Conservation (phyloP, 2,113 vertebrate species). For the Myotis lucifugus region DNA sequence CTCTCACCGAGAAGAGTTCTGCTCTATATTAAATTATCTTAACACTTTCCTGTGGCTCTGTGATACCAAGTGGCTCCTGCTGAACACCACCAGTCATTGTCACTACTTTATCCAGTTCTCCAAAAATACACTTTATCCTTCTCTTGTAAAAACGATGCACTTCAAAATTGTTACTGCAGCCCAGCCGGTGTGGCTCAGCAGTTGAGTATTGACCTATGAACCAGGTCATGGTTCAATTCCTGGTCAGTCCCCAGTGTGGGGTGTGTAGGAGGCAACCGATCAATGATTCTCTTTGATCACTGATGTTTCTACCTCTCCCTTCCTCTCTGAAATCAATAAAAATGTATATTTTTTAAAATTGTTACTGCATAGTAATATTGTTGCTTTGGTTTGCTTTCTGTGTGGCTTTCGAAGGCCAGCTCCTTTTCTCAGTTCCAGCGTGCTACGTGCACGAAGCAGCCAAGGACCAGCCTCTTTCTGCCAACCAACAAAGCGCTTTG, state of each 20-base stretch:
- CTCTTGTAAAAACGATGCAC: not conserved
- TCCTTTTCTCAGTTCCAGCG: not conserved
- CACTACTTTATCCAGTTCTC: not conserved
- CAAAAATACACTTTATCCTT: not conserved
- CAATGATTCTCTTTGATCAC: no score
- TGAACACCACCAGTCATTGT: not conserved
- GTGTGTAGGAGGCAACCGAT: no score
- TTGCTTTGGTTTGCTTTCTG: not conserved
- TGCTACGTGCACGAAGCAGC: accelerated
- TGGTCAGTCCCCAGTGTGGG: no score
- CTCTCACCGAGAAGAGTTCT: not conserved
- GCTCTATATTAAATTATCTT: not conserved
- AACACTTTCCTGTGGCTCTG: not conserved
- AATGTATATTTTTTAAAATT: not conserved
- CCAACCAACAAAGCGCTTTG: accelerated
- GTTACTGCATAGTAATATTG: not conserved
- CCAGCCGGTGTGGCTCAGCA: no score
- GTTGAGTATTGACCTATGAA: no score
- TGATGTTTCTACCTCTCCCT: no score
- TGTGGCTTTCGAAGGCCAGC: not conserved
- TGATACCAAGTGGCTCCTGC: not conserved
- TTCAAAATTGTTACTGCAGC: not conserved
- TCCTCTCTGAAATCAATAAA: no score
- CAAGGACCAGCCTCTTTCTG: not conserved
- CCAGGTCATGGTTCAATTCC: no score